Conservation (phyloP, 2,797 vertebrate species). For the Arnoldichthys spilopterus region DNA sequence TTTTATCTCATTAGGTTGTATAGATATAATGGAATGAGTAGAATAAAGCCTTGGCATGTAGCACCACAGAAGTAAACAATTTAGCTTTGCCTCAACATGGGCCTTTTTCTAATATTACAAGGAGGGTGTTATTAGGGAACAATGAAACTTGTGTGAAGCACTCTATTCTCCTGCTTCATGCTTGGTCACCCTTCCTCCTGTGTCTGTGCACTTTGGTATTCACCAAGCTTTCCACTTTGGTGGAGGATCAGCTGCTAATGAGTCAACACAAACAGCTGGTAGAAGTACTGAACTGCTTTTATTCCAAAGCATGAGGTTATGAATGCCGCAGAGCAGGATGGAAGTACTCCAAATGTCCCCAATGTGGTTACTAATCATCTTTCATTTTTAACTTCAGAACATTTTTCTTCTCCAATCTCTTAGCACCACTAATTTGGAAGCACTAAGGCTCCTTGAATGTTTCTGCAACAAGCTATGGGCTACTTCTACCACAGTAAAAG, state of each 20-base stretch:
- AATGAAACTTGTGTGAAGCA: constrained; percentile 1
- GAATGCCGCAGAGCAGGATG: not conserved
- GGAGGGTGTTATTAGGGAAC: not conserved
- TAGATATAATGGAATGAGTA: too few species aligned
- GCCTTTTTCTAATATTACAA: constrained; percentile 16
- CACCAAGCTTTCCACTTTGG: constrained; percentile 31
- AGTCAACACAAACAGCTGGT: constrained; percentile 9
- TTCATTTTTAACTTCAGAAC: not conserved
- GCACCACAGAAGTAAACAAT: not conserved
- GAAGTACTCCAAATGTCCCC: not conserved
- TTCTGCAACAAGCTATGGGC: not conserved
- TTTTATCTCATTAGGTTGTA: too few species aligned
- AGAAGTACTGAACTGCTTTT: not conserved
- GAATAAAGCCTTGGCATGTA: not conserved
- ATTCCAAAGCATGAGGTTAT: too few species aligned
- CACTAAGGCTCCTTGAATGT: too few species aligned
- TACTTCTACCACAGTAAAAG: not conserved
- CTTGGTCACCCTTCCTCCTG: not conserved
- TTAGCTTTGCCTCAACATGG: not conserved
- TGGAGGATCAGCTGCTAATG: constrained; percentile 4
- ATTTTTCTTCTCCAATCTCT: not conserved
- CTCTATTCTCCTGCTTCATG: not conserved
- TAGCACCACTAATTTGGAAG: too few species aligned
- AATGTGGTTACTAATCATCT: not conserved
- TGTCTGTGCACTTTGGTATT: constrained; percentile 18